phyloP scores from a whole-genome alignment of 1,140 invertebrate species.

The Ruditapes philippinarum region DNA sequence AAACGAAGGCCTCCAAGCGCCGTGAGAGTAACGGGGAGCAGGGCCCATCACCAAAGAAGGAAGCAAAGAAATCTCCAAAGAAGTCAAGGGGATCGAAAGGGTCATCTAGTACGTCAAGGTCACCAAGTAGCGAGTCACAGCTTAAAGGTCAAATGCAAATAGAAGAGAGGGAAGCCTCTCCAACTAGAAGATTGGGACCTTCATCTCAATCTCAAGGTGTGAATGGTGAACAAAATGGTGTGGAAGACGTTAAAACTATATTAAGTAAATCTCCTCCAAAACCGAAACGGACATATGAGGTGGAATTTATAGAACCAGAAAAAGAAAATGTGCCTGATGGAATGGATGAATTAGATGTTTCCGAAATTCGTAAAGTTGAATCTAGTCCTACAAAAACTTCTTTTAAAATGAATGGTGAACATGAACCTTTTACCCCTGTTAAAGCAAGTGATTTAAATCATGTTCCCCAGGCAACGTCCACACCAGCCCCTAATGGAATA shows the following conservation, averaged over 20 bases:
- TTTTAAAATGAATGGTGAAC: conserved; percentile 59
- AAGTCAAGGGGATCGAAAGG: conserved; percentile 63
- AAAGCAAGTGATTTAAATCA: conserved; percentile 70
- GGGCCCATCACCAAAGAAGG: conserved; percentile 70
- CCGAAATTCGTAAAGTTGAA: conserved; percentile 59
- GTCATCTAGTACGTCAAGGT: conserved; percentile 60
- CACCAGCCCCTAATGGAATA: conserved; percentile 76
- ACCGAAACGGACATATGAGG: conserved; percentile 65
- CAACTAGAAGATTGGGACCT: not conserved
- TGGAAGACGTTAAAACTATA: conserved; percentile 4
- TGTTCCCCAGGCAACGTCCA: conserved; percentile 76
- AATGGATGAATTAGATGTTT: conserved; percentile 58
- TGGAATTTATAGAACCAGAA: conserved; percentile 61
- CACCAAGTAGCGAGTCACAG: conserved; percentile 66
- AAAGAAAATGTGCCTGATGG: conserved; percentile 63
- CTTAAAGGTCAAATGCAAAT: conserved; percentile 22
- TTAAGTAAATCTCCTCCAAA: conserved; percentile 58
- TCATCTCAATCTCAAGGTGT: not conserved
- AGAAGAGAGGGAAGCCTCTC: conserved; percentile 16
- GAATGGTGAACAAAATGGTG: conserved; percentile 15
- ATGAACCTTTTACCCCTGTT: conserved; percentile 75
- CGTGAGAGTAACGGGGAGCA: conserved; percentile 66
- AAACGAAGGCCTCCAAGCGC: conserved; percentile 72
- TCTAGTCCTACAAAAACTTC: conserved; percentile 62
- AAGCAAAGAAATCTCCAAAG: conserved; percentile 74